Conservation (phyloP, 2,113 vertebrate species). For the Megaleporinus macrocephalus region DNA sequence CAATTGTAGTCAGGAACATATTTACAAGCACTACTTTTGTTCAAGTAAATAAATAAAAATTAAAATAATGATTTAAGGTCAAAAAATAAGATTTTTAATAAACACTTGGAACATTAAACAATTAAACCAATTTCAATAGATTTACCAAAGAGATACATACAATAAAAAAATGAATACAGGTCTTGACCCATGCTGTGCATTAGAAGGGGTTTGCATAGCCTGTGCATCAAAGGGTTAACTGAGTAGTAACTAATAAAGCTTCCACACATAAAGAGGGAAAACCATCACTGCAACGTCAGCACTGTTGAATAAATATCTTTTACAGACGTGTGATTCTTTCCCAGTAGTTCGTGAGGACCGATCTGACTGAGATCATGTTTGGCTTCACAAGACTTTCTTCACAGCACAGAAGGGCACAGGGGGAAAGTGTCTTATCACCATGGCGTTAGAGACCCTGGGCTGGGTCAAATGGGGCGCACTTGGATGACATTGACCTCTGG, state of each 20-base stretch:
- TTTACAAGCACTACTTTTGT: too few relatives aligned
- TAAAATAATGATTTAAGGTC: too few relatives aligned
- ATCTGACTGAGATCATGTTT: not conserved
- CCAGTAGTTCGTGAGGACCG: not conserved
- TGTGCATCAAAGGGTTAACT: not conserved
- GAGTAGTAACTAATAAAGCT: not conserved
- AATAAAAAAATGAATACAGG: too few relatives aligned
- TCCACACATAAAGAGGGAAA: constrained; percentile 3
- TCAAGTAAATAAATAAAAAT: too few relatives aligned
- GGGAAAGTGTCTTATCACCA: not conserved
- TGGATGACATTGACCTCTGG: constrained; percentile 83
- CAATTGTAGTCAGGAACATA: too few relatives aligned
- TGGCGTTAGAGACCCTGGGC: not conserved
- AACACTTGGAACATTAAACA: too few relatives aligned
- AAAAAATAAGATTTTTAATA: too few relatives aligned
- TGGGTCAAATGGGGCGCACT: constrained; percentile 82
- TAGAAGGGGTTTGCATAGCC: too few relatives aligned
- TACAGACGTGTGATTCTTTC: not conserved
- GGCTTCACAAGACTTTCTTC: not conserved
- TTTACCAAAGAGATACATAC: too few relatives aligned
- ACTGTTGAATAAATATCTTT: not conserved
- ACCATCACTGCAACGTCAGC: not conserved
- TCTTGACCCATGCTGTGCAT: too few relatives aligned
- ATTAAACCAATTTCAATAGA: too few relatives aligned
- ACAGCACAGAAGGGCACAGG: not conserved